Base-by-base conservation (phyloP, 2,888 invertebrate species). In the Lochmaea crataegi region DNA sequence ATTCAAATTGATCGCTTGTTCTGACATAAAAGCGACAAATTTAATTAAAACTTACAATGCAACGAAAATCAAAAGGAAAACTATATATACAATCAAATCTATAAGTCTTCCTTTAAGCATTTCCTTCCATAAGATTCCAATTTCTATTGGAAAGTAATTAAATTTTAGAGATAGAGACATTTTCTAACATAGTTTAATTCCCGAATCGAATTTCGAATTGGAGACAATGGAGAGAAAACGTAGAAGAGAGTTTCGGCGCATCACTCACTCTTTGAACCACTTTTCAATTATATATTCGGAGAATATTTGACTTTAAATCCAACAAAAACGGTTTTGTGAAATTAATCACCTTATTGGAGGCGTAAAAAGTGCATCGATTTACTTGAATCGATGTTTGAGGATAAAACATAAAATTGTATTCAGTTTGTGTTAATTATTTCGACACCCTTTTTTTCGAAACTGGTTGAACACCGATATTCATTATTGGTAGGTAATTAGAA, bases 281-380 rank as follows among this genome's bases (percentile, higher is more conserved):
- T 73, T 74, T 63, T 75, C 82, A 83, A 82, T 82, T 83, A 82
- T 82, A 81, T 76, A 82, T 80, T 82, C 82, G 82, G 82, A 32
- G 32, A 32, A 32, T 32, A 83, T 82, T 80, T 22, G n/a, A 63
- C 80, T 80, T 82, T 81, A 80, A 79, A 77, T 81, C 82, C 82
- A 80, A 26, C 9, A 26, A 18, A 82, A 84, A 83, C 82, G 82
- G 1, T 84, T 80, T 80, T 78, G 80, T 78, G 80, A 81, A 83
- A 82, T 83, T 83, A 83, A 84, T 83, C 83, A 79, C 76, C 65
- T 73, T 58, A 32, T 14, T 58, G 5, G 12, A 32, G 9, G 12
- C 26, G 12, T 32, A 26, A 26, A 26, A 26, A 26, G 26, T 26
- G 26, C 26, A 2, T 22, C 22, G 22, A 22, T 22, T 22, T 2